Conservation (phyloP, 1,140 invertebrate genomes). For the Drosophila sechellia region DNA sequence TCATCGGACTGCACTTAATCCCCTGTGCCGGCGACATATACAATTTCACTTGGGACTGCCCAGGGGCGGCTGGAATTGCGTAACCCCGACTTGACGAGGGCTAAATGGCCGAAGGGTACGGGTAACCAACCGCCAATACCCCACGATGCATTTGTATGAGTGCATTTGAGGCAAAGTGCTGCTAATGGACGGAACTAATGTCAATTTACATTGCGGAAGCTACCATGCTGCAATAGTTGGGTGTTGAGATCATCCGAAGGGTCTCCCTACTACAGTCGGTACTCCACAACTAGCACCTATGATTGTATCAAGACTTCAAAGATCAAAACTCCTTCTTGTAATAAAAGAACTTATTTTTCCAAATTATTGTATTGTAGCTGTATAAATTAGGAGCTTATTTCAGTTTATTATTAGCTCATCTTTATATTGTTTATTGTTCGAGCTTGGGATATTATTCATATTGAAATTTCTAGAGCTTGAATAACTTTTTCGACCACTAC, state of each 20-base stretch:
- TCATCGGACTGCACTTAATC: conserved; percentile 71
- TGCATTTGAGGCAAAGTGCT: conserved; percentile 55
- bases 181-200: conserved; percentile 71
- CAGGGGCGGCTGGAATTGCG: conserved; percentile 59
- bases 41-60: conserved; percentile 66
- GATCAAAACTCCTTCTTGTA: too few relatives aligned
- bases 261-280: not conserved
- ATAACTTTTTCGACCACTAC: not conserved
- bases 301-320: too few relatives aligned
- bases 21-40: conserved; percentile 61
- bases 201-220: conserved; percentile 38
- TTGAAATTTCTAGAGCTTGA: not conserved
- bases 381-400: too few relatives aligned
- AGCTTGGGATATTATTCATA: not conserved
- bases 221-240: not conserved
- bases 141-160: conserved; percentile 28
- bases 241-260: conserved; percentile 6
- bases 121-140: not conserved
- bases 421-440: too few relatives aligned
- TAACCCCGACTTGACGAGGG: conserved; percentile 59
- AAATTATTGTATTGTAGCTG: too few relatives aligned
- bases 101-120: conserved; percentile 46
- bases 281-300: not conserved
- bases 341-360: too few relatives aligned
- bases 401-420: not conserved